Evolutionary conservation across 2,888 invertebrate genomes (phyloP).

Genomic region (Drosophila prolongata): DNA sequence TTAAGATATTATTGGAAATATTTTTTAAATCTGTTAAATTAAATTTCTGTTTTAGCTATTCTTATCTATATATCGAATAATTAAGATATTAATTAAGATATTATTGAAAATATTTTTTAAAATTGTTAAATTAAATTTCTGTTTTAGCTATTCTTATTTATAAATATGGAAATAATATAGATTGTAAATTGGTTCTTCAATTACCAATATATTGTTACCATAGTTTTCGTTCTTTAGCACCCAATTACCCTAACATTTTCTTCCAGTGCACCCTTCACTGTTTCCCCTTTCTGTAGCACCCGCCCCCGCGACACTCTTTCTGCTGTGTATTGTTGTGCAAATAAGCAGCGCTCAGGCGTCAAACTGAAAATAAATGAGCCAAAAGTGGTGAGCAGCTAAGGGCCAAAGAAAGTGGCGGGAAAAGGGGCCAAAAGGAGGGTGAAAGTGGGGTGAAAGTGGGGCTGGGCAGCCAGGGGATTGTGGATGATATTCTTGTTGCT

Average conservation of each 20-base stretch:
- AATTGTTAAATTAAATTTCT: too few species aligned
- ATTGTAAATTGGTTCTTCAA: too few species aligned
- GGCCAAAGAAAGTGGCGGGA: conserved; percentile 19
- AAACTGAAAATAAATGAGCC: conserved; percentile 79
- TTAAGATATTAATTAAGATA: too few species aligned
- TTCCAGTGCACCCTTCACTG: conserved; percentile 5
- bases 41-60: too few species aligned
- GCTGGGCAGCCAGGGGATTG: conserved; percentile 5
- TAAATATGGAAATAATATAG: too few species aligned
- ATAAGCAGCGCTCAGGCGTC: conserved; percentile 78
- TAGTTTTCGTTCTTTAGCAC: too few species aligned
- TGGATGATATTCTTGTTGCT: conserved; percentile 63
- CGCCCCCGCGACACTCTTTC: conserved; percentile 1
- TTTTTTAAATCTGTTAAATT: too few species aligned
- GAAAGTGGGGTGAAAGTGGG: background rate
- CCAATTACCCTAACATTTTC: background rate
- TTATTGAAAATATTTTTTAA: too few species aligned
- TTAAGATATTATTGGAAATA: too few species aligned
- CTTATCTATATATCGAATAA: too few species aligned
- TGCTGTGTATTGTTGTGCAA: conserved; percentile 63
- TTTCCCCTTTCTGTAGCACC: background rate
- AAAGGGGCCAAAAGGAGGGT: conserved; percentile 1
- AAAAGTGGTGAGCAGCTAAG: conserved; percentile 59
- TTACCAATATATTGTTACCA: too few species aligned
- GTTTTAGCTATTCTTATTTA: too few species aligned